These are phyloP conservation scores for Pygathrix nemaeus DNA, from an alignment of 2,113 vertebrate genomes.

Conservation along the genomic window DNA sequence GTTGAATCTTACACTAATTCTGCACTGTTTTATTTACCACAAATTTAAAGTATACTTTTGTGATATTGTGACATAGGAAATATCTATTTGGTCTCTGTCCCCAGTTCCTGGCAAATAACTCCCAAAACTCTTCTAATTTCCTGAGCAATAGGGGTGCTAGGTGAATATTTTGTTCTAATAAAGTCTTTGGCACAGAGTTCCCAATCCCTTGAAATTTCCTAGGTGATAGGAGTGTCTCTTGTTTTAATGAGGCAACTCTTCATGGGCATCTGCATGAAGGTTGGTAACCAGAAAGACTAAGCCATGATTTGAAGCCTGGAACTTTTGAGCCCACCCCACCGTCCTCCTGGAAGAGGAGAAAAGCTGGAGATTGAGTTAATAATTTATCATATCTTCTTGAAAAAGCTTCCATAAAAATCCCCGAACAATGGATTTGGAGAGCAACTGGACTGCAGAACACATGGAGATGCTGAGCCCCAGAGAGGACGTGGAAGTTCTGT, in stretches of 20 bases:
- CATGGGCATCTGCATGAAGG: background rate
- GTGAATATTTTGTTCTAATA: background rate
- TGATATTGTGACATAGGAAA: background rate
- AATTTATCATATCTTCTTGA: no score
- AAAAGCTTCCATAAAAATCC: no score
- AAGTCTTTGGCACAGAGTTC: background rate
- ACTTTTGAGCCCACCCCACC: background rate
- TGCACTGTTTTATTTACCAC: background rate
- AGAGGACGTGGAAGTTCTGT: background rate
- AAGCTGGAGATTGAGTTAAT: background rate
- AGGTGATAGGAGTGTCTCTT: background rate
- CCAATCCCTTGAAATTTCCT: background rate
- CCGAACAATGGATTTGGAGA: background rate
- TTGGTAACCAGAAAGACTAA: background rate
- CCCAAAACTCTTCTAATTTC: background rate
- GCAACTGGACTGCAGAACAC: background rate
- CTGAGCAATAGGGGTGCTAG: background rate
- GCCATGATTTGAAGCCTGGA: background rate
- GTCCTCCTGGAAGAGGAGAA: background rate
- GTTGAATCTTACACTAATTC: background rate
- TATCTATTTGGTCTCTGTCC: background rate
- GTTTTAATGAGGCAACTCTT: background rate
- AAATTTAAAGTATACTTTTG: background rate
- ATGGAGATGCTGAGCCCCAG: background rate
- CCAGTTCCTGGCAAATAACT: background rate